These are phyloP conservation scores for Eretmocerus hayati DNA, from an alignment of 2,888 invertebrate species.

Conservation along the genomic window DNA sequence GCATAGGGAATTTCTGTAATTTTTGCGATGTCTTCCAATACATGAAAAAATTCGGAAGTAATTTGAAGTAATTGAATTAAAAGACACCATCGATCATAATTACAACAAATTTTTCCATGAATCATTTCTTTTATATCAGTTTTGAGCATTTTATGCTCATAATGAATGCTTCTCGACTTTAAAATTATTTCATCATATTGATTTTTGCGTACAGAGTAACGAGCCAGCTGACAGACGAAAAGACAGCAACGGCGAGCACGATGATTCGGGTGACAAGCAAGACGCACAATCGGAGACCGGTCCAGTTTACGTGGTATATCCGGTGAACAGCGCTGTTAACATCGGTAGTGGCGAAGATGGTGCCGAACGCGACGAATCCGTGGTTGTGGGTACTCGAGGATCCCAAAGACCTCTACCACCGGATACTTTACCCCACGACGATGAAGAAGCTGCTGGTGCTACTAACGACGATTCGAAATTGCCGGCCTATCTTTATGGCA, in stretches of 20 bases:
- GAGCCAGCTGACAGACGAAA: conserved; percentile 16
- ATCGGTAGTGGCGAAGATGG: conserved; percentile 43
- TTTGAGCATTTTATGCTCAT: no score
- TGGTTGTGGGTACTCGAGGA: conserved; percentile 53
- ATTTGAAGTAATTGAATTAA: background rate
- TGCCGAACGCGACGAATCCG: conserved; percentile 48
- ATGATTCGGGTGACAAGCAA: background rate
- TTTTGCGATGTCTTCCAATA: no score
- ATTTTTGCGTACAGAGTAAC: no score
- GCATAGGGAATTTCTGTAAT: no score
- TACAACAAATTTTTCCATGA: no score
- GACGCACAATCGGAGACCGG: conserved; percentile 7
- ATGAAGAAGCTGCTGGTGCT: conserved; percentile 21
- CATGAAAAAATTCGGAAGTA: no score
- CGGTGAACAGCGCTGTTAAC: conserved; percentile 52
- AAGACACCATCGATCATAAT: background rate
- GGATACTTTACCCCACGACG: conserved; percentile 36
- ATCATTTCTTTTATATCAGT: no score
- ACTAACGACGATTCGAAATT: conserved; percentile 9
- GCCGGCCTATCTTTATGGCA: conserved; percentile 8
- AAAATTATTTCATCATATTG: no score
- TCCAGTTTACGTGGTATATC: conserved; percentile 56
- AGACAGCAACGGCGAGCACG: conserved; percentile 1
- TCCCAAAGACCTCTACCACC: conserved; percentile 49
- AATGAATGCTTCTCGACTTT: no score